Conservation (phyloP, 2,888 invertebrate species). For the Cristatella mucedo region DNA sequence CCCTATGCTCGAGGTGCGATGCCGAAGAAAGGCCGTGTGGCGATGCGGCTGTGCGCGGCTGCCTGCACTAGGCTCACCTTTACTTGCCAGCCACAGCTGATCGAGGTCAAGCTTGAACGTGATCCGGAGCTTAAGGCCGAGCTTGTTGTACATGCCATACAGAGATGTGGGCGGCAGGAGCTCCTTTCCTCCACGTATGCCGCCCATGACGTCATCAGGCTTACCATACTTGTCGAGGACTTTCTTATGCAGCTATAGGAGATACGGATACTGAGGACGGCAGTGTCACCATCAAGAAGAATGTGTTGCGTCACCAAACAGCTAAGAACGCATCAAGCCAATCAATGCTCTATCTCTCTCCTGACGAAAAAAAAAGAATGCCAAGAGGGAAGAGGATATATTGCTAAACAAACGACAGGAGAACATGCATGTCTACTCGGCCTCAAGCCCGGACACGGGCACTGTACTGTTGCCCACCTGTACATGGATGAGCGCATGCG, state of each 20-base stretch:
- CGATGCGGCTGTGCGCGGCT: too few species aligned
- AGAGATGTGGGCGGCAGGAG: conserved; percentile 62
- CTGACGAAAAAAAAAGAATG: background rate
- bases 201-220: conserved; percentile 74
- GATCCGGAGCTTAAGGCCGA: conserved; percentile 70
- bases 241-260: conserved; percentile 54
- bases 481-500: too few species aligned
- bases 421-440: too few species aligned
- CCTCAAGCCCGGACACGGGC: too few species aligned
- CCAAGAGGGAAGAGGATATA: too few species aligned
- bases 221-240: conserved; percentile 67
- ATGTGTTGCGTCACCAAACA: background rate
- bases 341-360: background rate
- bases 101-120: conserved; percentile 80
- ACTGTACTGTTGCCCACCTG: too few species aligned
- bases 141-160: conserved; percentile 75
- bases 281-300: background rate
- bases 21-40: too few species aligned
- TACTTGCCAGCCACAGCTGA: conserved; percentile 78
- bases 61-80: conserved; percentile 38
- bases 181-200: conserved; percentile 61
- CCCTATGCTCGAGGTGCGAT: too few species aligned
- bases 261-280: conserved; percentile 9
- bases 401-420: too few species aligned
- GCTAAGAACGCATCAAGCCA: background rate